Evolutionary conservation across 2,888 invertebrate species (phyloP).

Genomic region (Eupithecia centaureata): DNA sequence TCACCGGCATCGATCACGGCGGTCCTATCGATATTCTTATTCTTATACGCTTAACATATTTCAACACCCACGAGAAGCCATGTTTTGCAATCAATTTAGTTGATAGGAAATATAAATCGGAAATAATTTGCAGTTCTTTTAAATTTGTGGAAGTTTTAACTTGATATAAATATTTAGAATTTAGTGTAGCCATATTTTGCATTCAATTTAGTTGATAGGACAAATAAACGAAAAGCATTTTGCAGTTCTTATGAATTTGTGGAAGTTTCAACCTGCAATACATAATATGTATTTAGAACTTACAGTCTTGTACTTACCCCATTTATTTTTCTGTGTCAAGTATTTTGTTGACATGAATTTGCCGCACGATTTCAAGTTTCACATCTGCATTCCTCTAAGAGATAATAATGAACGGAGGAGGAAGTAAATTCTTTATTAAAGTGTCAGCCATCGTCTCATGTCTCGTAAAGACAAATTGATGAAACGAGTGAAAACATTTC

Average conservation of each 20-base stretch:
- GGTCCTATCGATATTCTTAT: constrained; percentile 62
- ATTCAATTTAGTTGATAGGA: constrained; percentile 41
- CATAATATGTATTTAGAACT: neutral
- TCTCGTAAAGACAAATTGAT: constrained; percentile 35
- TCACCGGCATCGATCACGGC: constrained; percentile 71
- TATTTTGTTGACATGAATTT: constrained; percentile 30
- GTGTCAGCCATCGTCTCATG: constrained; percentile 32
- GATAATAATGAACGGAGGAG: constrained; percentile 34
- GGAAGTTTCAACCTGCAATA: too few species aligned
- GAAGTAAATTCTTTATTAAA: constrained; percentile 35
- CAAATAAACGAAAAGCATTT: too few species aligned
- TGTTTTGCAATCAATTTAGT: constrained; percentile 50
- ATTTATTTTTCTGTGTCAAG: constrained; percentile 10
- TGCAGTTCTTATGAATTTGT: constrained; percentile 9
- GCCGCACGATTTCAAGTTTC: constrained; percentile 28
- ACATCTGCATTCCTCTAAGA: constrained; percentile 34
- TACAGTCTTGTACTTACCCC: neutral
- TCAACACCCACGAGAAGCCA: constrained; percentile 57
- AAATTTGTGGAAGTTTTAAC: too few species aligned
- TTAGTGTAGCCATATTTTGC: constrained; percentile 49
- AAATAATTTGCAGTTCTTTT: neutral
- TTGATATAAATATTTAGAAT: too few species aligned
- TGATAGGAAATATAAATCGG: constrained; percentile 15
- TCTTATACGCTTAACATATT: constrained; percentile 66
- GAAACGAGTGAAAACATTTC: constrained; percentile 38